phyloP scores from a whole-genome alignment of 2,113 vertebrate genomes.

The Solea senegalensis region DNA sequence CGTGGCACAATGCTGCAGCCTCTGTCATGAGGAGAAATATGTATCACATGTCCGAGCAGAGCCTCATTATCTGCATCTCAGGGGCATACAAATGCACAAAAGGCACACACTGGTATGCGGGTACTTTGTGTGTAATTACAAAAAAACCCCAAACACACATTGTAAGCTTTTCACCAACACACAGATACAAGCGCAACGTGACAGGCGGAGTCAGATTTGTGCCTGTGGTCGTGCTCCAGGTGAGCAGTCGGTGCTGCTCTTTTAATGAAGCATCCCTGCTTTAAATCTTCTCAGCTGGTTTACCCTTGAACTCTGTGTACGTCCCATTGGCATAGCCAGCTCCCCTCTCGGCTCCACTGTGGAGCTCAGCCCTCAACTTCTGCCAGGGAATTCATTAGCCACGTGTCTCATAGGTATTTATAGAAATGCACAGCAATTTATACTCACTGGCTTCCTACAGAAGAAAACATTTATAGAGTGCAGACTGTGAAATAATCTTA shows the following conservation, averaged over 20 bases:
- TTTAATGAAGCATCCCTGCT: constrained; percentile 36
- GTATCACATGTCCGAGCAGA: constrained; percentile 39
- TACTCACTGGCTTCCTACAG: constrained; percentile 17
- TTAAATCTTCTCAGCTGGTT: constrained; percentile 55
- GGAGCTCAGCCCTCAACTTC: constrained; percentile 41
- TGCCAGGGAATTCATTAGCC: constrained; percentile 54
- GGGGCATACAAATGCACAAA: constrained; percentile 26
- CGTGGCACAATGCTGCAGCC: constrained; percentile 15
- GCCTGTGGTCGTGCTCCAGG: constrained; percentile 27
- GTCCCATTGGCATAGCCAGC: constrained; percentile 54
- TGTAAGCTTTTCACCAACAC: neutral
- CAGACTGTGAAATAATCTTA: constrained; percentile 1
- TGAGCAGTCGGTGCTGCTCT: constrained; percentile 15
- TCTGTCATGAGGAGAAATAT: constrained; percentile 45
- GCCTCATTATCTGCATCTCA: constrained; percentile 44
- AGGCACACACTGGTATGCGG: constrained; percentile 21
- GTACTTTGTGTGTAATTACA: constrained; percentile 23
- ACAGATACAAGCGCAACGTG: neutral
- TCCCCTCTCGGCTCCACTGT: constrained; percentile 35
- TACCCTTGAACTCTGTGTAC: constrained; percentile 64
- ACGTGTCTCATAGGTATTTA: constrained; percentile 60
- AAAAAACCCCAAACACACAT: constrained; percentile 3
- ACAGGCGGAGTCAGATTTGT: constrained; percentile 14
- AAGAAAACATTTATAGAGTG: constrained; percentile 20
- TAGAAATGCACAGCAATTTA: constrained; percentile 40